These are phyloP conservation scores for Scaptomyza caliginosa DNA, from an alignment of 2,888 invertebrate genomes.

Conservation along the genomic window DNA sequence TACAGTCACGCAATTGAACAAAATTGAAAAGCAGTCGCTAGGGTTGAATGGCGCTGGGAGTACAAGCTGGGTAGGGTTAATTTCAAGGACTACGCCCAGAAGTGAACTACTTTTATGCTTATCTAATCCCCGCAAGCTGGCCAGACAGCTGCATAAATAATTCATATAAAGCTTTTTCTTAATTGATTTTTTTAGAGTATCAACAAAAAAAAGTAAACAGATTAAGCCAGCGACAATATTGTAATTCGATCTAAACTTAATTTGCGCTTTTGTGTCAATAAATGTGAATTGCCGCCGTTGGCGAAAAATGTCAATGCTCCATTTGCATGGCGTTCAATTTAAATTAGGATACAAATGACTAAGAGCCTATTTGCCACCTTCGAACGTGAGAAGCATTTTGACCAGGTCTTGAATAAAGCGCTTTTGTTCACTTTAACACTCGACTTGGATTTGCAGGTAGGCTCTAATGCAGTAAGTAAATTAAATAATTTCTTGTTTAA, in stretches of 20 bases:
- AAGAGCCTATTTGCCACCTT: conserved; percentile 3
- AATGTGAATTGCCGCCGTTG: too few relatives aligned
- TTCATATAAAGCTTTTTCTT: conserved; percentile 44
- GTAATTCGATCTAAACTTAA: conserved; percentile 58
- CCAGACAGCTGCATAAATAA: conserved; percentile 53
- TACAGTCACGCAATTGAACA: conserved; percentile 51
- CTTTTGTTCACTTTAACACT: conserved; percentile 25
- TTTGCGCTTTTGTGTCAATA: conserved; percentile 38
- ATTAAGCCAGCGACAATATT: conserved; percentile 1
- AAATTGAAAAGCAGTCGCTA: conserved; percentile 38
- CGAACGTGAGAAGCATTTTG: conserved; percentile 39
- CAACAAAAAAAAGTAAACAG: conserved; percentile 1
- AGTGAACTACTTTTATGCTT: conserved; percentile 47
- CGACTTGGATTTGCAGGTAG: not conserved
- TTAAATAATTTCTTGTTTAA: conserved; percentile 9
- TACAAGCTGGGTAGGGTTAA: not conserved
- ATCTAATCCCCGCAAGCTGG: conserved; percentile 19
- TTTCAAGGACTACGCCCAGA: conserved; percentile 53
- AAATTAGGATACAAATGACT: conserved; percentile 33
- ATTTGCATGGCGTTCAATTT: conserved; percentile 41
- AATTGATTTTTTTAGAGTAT: conserved; percentile 60
- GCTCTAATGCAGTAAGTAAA: conserved; percentile 36
- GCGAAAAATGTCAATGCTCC: conserved; percentile 32
- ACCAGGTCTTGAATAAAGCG: conserved; percentile 9
- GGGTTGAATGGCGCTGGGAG: too few relatives aligned